Evolutionary conservation across 2,113 vertebrate genomes (phyloP), one percentile per base, ranked within the genome.

Genomic region (Excalfactoria chinensis): DNA sequence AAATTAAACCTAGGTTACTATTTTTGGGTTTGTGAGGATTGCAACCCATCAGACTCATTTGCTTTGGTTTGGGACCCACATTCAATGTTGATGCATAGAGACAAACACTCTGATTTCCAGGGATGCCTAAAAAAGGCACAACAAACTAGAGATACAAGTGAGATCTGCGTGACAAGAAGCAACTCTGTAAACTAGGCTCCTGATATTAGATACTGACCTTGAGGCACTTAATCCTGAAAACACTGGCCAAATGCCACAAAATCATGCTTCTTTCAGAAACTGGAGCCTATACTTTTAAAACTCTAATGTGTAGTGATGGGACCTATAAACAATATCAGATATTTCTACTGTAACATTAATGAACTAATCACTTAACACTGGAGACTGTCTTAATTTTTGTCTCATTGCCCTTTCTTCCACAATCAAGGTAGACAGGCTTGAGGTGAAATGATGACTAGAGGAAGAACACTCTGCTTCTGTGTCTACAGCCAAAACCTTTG

Each of bases 21-120:
- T 58, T 20, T 32, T 60, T 80, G 46, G 35, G 73, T 73, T 94
- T 88, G 4, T 67, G 6, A 67, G 32, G 20, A 84, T 23, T 40
- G 53, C 82, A 86, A 28, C 12, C n/a, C n/a, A 88, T 88, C 53
- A 74, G 23, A 86, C 35, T 84, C 48, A 63, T 1, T 2, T 53
- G 44, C 7, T 18, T 68, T n/a, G 7, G 16, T 23, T 68, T 34
- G 73, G 83, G 46, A 69, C n/a, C 5, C 5, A 14, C 9, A 32
- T 60, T 88, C 51, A 56, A 0, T 43, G 32, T 32, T 3, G 8
- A n/a, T 14, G 4, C 19, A 28, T 17, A 41, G 2, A 48, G 32
- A 49, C 23, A 86, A 90, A 44, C 11, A 89, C n/a, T 51, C 30
- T 72, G 40, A 62, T 90, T 93, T 92, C 66, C 72, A 86, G 73